Evolutionary conservation across 2,888 invertebrate species (phyloP), one percentile per base, ranked within the genome.

Genomic region (Stenolophus ochropezus): DNA sequence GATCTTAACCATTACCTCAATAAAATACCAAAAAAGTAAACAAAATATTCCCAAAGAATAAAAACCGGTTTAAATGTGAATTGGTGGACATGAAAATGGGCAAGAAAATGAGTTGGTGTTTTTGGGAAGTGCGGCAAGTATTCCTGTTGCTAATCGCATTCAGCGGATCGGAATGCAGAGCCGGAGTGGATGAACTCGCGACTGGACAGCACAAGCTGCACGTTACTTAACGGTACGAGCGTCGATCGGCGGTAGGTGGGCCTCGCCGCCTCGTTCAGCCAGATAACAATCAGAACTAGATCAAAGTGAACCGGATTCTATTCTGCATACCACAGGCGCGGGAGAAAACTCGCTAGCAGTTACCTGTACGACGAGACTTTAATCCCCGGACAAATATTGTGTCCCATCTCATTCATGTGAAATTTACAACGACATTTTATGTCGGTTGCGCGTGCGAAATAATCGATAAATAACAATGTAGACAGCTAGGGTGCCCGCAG

Each of bases 221-320:
- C 49, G 69, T 69, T 71, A 79, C 53, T 79, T 79, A 79, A 79
- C 79, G 79, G 79, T 79, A 79, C n/a, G 79, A 79, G 33, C 73
- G 49, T 73, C 47, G 73, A 49, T 73, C 69, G 73, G 73, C 49
- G 51, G 75, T 75, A 81, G 81, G 81, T 81, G 81, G 81, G 75
- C 58, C 61, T n/a, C 56, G 42, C 33, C 33, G 33, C 33, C 33
- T 42, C 33, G 33, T 11, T 42, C 33, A 42, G 21, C 20, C 56
- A 77, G 65, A 75, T 75, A 75, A 81, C 81, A 75, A 81, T 81
- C 81, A 75, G 74, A 81, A 81, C 75, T 81, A 81, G 81, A 81
- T 81, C 81, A 81, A 81, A 81, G 74, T 58, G 81, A 81, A 81
- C 81, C 75, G 81, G 81, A 81, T 75, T 75, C 81, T 81, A 51